Base-by-base conservation (phyloP, 64 coral and sea anemone genomes). In the Montipora capricornis region DNA sequence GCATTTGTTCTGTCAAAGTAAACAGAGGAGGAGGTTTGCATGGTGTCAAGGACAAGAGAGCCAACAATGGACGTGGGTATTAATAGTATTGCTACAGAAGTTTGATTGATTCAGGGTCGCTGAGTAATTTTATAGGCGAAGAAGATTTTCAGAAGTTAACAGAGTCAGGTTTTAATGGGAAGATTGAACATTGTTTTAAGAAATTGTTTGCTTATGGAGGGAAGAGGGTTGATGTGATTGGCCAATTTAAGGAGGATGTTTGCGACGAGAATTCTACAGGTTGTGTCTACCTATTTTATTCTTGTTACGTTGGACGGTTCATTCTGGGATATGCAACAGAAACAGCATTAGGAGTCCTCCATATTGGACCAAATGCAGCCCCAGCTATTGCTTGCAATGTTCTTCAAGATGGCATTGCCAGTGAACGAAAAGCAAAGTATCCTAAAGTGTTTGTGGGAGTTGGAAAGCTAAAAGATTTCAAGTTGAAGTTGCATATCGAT, bases 41-140 rank as follows among this genome's bases (percentile, higher is more conserved):
- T 60, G 57, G 29, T 37, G 29, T 37, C 1, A 37, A 37, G 29
- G 29, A 37, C 29, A 37, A 70, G 24, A 19, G 82, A 93, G 47
- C 83, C 83, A 16, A 73, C 20, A 53, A 70, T 87, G 20, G 15
- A 51, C 12, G 74, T 93, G 50, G 77, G 73, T 78, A 87, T 93
- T 46, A 78, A 93, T 77, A 53, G 91, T 66, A 87, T 87, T 29
- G 47, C 6, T n/a, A 87, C 61, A 69, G 76, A 88, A 67, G 74
- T 88, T 76, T 93, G 53, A 88, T 93, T 88, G 92, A 37, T 76
- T 93, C 92, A 70, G 59, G 83, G 14, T 88, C 47, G 20, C 52
- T 88, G 26, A 93, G 76, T 51, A 89, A 94, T 76, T 76, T 94
- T 77, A 94, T 89, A 20, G 74, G 77, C 6, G 47, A 66, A 29